A percentile compares a stretch with the other conserved stretches of the same genome.
These are phyloP conservation scores for Tringa solitaria DNA, from an alignment of 2,113 vertebrate genomes.

Conservation along the genomic window DNA sequence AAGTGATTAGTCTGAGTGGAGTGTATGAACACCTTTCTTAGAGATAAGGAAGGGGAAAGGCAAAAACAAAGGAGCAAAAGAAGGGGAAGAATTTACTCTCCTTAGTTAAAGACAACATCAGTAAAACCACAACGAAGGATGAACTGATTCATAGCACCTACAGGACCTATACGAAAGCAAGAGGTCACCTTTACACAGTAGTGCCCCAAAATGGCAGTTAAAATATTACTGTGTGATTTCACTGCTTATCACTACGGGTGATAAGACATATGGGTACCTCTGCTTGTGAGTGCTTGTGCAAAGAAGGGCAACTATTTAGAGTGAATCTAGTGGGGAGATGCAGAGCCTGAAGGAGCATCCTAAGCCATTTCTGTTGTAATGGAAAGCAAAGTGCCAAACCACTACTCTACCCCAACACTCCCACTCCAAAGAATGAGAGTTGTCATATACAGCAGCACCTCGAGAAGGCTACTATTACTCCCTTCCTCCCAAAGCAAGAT, in stretches of 20 bases:
- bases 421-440: not conserved
- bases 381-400: not conserved
- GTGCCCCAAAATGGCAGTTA: not conserved
- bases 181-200: not conserved
- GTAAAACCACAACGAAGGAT: not conserved
- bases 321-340: not conserved
- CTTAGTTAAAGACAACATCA: not conserved
- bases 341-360: not conserved
- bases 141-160: not conserved
- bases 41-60: not conserved
- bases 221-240: not conserved
- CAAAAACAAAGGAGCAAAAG: not conserved
- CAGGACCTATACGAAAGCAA: not conserved
- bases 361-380: not conserved
- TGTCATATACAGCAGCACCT: not conserved
- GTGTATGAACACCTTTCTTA: not conserved
- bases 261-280: rapidly evolving
- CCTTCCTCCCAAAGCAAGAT: not conserved
- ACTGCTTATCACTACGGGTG: not conserved
- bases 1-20: not conserved
- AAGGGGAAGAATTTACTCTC: not conserved
- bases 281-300: not conserved
- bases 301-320: not conserved
- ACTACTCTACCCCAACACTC: not conserved
- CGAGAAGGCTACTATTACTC: not conserved